phyloP scores from a whole-genome alignment of 1,140 invertebrate genomes.

The Campodea augens region DNA sequence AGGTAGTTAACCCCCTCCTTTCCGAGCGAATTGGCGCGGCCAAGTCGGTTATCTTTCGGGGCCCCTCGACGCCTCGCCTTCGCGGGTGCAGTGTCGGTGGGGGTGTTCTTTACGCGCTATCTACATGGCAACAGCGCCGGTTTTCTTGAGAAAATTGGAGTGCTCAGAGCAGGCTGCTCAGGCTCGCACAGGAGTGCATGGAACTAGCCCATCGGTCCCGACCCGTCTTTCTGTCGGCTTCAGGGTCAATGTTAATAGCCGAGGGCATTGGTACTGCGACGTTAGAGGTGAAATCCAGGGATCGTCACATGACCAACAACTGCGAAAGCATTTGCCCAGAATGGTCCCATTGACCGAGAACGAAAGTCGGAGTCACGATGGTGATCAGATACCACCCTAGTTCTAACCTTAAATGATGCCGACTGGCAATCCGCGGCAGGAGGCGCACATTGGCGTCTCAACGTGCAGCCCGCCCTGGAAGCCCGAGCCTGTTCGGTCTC shows the following conservation, averaged over 20 bases:
- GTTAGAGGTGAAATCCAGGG: no score
- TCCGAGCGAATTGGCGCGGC: no score
- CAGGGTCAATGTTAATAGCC: constrained; percentile 9
- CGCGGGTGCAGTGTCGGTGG: no score
- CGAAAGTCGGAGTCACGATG: constrained; percentile 66
- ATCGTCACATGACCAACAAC: constrained; percentile 24
- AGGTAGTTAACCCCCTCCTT: no score
- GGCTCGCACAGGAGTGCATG: constrained; percentile 57
- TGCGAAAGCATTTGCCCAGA: constrained; percentile 64
- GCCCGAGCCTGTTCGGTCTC: constrained; percentile 68
- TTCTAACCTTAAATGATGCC: constrained; percentile 73
- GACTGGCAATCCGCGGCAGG: constrained; percentile 45
- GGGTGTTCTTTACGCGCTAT: no score
- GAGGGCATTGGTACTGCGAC: constrained; percentile 24
- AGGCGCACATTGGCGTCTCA: constrained; percentile 50
- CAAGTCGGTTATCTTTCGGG: no score
- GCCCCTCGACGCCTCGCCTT: no score
- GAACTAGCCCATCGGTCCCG: constrained; percentile 65
- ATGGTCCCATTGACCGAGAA: constrained; percentile 70
- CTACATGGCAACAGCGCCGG: no score
- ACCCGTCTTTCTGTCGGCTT: constrained; percentile 42
- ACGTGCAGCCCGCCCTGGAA: constrained; percentile 55
- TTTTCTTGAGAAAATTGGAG: constrained; percentile 69
- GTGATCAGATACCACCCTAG: constrained; percentile 65
- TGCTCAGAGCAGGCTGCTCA: constrained; percentile 52